Base-by-base conservation (phyloP, 2,888 invertebrate species). In the Nycteola revayana region DNA sequence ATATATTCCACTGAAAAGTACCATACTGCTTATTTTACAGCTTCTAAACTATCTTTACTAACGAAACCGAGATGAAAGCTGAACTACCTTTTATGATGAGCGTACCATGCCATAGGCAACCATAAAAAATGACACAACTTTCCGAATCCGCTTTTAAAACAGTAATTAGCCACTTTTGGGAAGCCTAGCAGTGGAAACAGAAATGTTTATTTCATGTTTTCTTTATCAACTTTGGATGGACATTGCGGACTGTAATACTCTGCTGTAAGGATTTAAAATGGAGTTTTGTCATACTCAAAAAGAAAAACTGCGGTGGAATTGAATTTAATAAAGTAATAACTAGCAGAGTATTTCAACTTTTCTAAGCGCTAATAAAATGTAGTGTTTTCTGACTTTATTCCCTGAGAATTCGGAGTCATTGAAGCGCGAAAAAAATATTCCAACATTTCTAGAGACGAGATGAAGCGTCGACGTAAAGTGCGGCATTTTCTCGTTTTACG, bases 341-440 rank as follows among this genome's bases (percentile, higher is more conserved):
- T n/a, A n/a, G n/a, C n/a, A n/a, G n/a, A n/a, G n/a, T n/a, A n/a
- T n/a, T n/a, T n/a, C n/a, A n/a, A n/a, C n/a, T n/a, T n/a, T n/a
- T n/a, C n/a, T 62, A 64, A 56, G 49, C 57, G 55, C 59, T 75
- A 68, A 75, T 78, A 72, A 67, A 71, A 46, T 63, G 57, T 69
- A 61, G 52, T 67, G 63, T 68, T 76, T 68, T 62, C 45, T 47
- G 59, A 69, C 60, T 66, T 64, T 56, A 66, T 67, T 66, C 39
- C 37, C 38, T 31, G 42, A 37, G 51, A 66, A 68, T 66, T 53
- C 45, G 52, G 52, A 65, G 36, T 61, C 60, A 42, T 66, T 71
- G 60, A 54, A 69, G 66, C 65, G 74, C 52, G 62, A 71, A 73
- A 77, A 56, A 75, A 78, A 74, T 67, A 71, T 72, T 72, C 66